Conservation (phyloP, 2,888 invertebrate species). For the Dyspetes luteomarginatus region DNA sequence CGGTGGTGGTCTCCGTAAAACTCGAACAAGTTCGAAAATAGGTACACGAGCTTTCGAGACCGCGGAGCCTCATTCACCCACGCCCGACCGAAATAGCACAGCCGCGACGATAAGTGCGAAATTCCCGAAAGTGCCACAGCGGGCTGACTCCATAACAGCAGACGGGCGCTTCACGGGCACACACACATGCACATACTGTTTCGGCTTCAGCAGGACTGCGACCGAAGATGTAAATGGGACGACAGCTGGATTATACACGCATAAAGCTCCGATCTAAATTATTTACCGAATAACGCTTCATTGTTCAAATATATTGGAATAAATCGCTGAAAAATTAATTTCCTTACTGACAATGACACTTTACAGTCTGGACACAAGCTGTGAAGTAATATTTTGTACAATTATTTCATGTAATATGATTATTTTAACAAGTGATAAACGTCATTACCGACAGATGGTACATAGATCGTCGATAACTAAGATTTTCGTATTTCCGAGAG, state of each 20-base stretch:
- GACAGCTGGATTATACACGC: conserved; percentile 18
- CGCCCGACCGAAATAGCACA: conserved; percentile 77
- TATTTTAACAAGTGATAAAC: no score
- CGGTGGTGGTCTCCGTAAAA: conserved; percentile 61
- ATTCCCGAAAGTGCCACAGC: conserved; percentile 73
- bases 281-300: no score
- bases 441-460: neutral
- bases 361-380: no score
- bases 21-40: conserved; percentile 75
- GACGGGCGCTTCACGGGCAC: conserved; percentile 60
- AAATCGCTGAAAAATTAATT: no score
- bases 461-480: neutral
- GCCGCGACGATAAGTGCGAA: conserved; percentile 70
- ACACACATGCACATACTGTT: conserved; percentile 4
- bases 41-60: conserved; percentile 64
- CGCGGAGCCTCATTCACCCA: conserved; percentile 78
- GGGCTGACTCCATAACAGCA: conserved; percentile 72
- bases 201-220: conserved; percentile 37
- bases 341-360: no score
- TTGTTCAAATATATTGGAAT: no score
- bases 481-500: neutral
- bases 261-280: no score
- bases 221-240: conserved; percentile 57
- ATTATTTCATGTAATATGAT: no score
- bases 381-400: no score